Evolutionary conservation across 2,113 vertebrate species (phyloP).

Genomic region (Sula dactylatra): DNA sequence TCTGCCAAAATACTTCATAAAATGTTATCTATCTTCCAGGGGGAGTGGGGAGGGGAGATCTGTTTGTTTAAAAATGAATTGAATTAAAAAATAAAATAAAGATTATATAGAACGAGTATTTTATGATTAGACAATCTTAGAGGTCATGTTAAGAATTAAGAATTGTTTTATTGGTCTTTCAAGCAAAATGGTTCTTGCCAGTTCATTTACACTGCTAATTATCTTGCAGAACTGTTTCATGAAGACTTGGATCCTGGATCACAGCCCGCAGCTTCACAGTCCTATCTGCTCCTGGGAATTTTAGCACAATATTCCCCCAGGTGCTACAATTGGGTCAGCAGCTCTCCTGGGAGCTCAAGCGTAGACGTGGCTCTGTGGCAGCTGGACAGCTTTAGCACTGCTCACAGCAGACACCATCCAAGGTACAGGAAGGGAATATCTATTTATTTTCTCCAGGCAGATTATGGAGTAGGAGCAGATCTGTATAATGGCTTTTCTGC

Average conservation of each 20-base stretch:
- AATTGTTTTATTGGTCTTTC: not conserved
- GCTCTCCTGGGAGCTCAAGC: not conserved
- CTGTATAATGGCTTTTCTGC: not conserved
- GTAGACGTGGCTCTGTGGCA: not conserved
- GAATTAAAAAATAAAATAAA: not conserved
- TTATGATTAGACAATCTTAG: not conserved
- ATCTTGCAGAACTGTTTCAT: not conserved
- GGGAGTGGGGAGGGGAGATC: not conserved
- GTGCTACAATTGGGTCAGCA: not conserved
- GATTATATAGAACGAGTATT: not conserved
- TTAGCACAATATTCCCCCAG: not conserved
- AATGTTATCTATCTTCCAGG: not conserved
- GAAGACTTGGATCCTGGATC: not conserved
- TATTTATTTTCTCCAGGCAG: not conserved
- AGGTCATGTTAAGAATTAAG: not conserved
- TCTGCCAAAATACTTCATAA: slow-evolving; percentile 46
- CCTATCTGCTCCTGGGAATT: not conserved
- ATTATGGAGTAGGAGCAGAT: not conserved
- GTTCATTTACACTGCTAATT: not conserved
- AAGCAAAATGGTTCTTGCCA: not conserved
- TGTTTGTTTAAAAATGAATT: not conserved
- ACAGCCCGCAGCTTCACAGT: not conserved
- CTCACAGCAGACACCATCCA: not conserved
- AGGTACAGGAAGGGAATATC: not conserved
- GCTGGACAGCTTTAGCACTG: not conserved